Percentiles rank a stretch among this genome's conserved stretches.
Conservation (phyloP, 2,113 vertebrate species). For the Parotia lawesii region DNA sequence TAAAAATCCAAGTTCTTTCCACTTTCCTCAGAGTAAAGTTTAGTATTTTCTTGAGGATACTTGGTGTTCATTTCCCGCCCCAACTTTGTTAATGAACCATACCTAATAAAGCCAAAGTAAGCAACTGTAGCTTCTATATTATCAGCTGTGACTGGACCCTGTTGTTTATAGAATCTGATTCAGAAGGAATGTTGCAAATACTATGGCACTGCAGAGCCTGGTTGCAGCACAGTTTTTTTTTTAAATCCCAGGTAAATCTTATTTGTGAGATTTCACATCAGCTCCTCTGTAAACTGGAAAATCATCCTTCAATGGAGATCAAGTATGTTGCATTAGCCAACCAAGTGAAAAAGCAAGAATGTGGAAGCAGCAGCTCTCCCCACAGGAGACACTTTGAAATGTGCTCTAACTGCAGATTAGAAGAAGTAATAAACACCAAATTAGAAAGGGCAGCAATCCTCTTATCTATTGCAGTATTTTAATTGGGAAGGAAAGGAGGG, state of each 20-base stretch:
- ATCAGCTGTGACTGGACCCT: not conserved
- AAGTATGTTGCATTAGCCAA: not conserved
- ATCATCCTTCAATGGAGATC: not conserved
- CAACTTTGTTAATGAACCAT: not conserved
- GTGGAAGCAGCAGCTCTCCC: not conserved
- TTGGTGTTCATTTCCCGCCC: not conserved
- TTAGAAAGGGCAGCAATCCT: not conserved
- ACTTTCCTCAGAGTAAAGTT: not conserved
- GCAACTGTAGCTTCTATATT: not conserved
- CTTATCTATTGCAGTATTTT: not conserved
- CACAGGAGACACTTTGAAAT: not conserved
- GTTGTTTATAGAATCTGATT: not conserved
- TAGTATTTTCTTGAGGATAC: not conserved
- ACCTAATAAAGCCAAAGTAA: not conserved
- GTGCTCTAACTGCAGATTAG: not conserved
- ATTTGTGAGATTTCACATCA: not conserved
- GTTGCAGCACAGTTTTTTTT: not conserved
- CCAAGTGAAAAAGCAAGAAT: not conserved
- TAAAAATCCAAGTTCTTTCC: not conserved
- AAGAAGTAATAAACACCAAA: not conserved
- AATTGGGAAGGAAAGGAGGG: not conserved
- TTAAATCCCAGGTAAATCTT: not conserved
- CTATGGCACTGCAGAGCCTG: not conserved
- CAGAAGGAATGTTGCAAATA: not conserved
- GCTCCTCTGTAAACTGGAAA: not conserved